Percentiles rank a stretch among this genome's conserved stretches.
Evolutionary conservation across 37 sponge, comb jelly and placozoan species (phyloP).

Genomic region (Halisarca cf. caerulea): DNA sequence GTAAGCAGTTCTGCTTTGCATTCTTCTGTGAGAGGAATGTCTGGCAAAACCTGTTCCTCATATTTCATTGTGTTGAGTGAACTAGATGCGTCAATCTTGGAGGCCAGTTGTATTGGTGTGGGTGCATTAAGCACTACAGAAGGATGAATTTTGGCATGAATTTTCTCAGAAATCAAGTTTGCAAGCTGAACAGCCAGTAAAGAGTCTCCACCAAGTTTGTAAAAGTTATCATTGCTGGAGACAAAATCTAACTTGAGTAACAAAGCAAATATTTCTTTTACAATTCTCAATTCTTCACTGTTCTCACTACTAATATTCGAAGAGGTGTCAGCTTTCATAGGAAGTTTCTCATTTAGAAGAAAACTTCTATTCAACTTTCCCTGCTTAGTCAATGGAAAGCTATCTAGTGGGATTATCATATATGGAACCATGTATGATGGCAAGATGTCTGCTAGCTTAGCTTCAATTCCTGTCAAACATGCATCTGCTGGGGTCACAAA

Average conservation of each 20-base stretch:
- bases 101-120: background rate
- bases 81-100: too few species aligned
- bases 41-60: background rate
- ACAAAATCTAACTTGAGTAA: conserved; percentile 5
- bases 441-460: conserved; percentile 16
- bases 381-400: conserved; percentile 30
- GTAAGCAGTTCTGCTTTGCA: background rate
- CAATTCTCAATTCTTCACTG: background rate
- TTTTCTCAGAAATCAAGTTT: conserved; percentile 3
- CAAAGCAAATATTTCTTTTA: conserved; percentile 26
- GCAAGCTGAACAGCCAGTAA: conserved; percentile 36
- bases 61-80: too few species aligned
- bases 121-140: background rate
- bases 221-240: conserved; percentile 50
- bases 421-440: conserved; percentile 68
- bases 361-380: conserved; percentile 51
- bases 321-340: too few species aligned
- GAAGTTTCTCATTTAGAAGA: background rate
- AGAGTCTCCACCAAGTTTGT: conserved; percentile 58
- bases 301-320: background rate
- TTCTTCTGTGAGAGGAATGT: background rate
- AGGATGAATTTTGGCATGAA: background rate
- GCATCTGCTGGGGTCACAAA: conserved; percentile 22
- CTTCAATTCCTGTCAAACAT: background rate
- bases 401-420: conserved; percentile 24